Evolutionary conservation across 2,113 vertebrate genomes (phyloP), one percentile per base, ranked within the genome.

Genomic region (Lutjanus erythropterus): DNA sequence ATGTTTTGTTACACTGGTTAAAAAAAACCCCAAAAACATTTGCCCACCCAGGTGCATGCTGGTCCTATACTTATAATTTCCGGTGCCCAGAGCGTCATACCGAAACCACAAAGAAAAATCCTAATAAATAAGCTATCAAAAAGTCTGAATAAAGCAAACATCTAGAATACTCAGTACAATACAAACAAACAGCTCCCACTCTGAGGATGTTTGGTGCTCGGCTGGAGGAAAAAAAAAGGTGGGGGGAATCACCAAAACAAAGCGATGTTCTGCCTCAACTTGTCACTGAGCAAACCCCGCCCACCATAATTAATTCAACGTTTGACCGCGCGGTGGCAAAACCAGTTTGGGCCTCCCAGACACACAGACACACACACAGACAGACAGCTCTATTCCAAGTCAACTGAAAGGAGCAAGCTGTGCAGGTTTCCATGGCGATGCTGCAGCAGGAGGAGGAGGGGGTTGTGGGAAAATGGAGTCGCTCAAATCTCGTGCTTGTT

Each of bases 351-450:
- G 47, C 75, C 37, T 70, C 49, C 31, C 66, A 70, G 53, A n/a
- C n/a, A n/a, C n/a, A n/a, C n/a, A n/a, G n/a, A n/a, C n/a, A n/a
- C n/a, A n/a, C n/a, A n/a, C n/a, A n/a, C n/a, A n/a, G n/a, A n/a
- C n/a, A n/a, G n/a, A 56, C 68, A 19, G 33, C 80, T 86, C 70
- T 7, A 70, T 83, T 85, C 49, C 65, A 56, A 55, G 56, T 65
- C 41, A 2, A 14, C 4, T 59, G 69, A 61, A 66, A 70, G 66
- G 71, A 49, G 56, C 56, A 23, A 58, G 55, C 53, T 47, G 56
- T 68, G 72, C 49, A 3, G 53, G 85, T 90, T 90, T 14, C 83
- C 50, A 89, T 66, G 59, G 37, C 66, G 68, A 90, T 77, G 3
- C 44, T 62, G 60, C 27, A 23, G 75, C 37, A 41, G 68, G 14